Percentiles rank a stretch among this genome's conserved stretches.
These are phyloP conservation scores for Trichogramma dendrolimi DNA, from an alignment of 2,888 invertebrate species.

Conservation along the genomic window DNA sequence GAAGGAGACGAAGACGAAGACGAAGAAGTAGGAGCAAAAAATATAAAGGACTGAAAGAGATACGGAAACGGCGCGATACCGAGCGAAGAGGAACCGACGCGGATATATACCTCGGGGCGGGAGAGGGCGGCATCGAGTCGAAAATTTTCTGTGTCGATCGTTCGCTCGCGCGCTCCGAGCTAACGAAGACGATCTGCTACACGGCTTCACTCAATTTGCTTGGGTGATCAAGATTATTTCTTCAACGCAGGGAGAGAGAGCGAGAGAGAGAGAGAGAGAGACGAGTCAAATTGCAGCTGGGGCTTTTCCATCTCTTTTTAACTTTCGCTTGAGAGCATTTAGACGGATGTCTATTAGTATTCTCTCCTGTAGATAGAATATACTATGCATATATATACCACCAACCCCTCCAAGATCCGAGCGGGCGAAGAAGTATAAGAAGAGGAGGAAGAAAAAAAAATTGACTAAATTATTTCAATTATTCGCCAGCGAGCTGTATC, in stretches of 20 bases:
- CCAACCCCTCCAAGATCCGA: no score
- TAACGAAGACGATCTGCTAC: slow-evolving; percentile 13
- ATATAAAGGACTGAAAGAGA: slow-evolving; percentile 1
- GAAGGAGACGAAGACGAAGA: slow-evolving; percentile 3
- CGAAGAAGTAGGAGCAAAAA: not conserved
- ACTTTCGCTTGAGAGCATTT: no score
- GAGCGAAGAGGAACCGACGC: slow-evolving; percentile 25
- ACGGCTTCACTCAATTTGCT: slow-evolving; percentile 7
- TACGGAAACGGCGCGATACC: not conserved
- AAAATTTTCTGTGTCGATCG: slow-evolving; percentile 27
- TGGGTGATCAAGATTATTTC: not conserved
- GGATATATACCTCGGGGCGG: slow-evolving; percentile 19
- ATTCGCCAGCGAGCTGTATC: no score
- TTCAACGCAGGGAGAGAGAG: not conserved
- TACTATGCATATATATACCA: no score
- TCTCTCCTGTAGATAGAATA: no score
- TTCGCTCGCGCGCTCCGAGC: slow-evolving; percentile 7
- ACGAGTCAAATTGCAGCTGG: no score
- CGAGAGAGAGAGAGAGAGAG: not conserved
- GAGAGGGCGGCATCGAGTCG: slow-evolving; percentile 5
- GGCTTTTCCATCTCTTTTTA: no score
- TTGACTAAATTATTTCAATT: no score
- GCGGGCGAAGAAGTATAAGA: no score
- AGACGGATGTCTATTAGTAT: no score
- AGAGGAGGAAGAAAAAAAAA: no score